Evolutionary conservation across 1,140 invertebrate genomes (phyloP), one percentile per base, ranked within the genome.

Genomic region (Sarcophaga bullata): DNA sequence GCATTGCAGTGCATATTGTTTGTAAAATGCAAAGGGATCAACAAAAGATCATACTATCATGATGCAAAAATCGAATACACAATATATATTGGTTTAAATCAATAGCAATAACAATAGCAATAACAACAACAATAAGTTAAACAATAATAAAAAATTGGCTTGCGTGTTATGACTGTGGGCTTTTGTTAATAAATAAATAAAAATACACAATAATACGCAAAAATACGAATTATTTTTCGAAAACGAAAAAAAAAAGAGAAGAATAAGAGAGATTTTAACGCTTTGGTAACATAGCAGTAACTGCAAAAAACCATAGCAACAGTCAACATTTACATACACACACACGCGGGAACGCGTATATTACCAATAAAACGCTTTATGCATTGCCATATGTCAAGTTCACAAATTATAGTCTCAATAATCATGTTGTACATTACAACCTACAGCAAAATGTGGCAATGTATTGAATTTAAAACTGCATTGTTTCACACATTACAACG

Each of bases 391-490:
- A 78, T 78, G 75, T 78, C 75, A 78, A 78, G 75, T 78, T 78
- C 75, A 78, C 75, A 78, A 78, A 78, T 78, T 78, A 78, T 78
- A 50, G 75, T 78, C 75, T 78, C 75, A 78, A 78, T 78, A 78
- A 78, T 78, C 75, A 78, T 78, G 75, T 78, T 78, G 75, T 78
- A 78, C 75, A 78, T 68, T 68, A 25, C 19, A 68, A 58, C 54
- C 7, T 58, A 76, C 73, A 48, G 19, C 75, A 78, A 78, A 78
- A 50, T 78, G 75, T 78, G 48, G 48, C 75, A 78, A 52, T 78
- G 49, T 78, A 17, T 50, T 78, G 75, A 68, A 68, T 68, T 68
- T 68, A 68, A 68, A 25, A 68, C 62, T 68, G 62, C 19, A 68
- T 68, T 68, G 62, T 25, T 68, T 68, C 17, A 68, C 17, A 68